Percentiles rank a stretch among this genome's conserved stretches.
Conservation (phyloP, 23 tunicate species). For the Styela plicata region DNA sequence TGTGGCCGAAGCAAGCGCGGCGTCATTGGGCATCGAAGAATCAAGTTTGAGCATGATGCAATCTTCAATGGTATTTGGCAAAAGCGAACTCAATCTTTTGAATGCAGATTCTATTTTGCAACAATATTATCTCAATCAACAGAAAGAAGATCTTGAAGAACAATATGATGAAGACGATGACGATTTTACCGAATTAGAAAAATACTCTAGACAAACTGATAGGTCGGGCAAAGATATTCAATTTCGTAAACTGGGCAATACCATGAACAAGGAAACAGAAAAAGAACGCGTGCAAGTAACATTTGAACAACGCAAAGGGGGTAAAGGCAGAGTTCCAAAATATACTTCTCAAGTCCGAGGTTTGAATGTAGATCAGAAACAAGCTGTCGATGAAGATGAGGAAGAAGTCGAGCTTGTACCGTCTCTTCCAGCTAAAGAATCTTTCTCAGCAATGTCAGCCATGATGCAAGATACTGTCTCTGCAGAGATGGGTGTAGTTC, state of each 20-base stretch:
- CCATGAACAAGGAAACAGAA: background rate
- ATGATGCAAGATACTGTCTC: background rate
- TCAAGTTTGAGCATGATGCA: background rate
- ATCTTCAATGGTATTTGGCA: background rate
- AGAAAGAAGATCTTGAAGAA: background rate
- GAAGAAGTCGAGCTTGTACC: background rate
- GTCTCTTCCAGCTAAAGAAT: background rate
- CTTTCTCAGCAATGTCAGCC: slow-evolving; percentile 12
- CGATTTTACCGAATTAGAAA: background rate
- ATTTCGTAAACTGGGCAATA: slow-evolving; percentile 21
- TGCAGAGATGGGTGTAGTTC: background rate
- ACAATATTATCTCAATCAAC: background rate
- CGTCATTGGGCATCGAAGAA: background rate
- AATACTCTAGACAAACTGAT: background rate
- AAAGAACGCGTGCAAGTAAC: background rate
- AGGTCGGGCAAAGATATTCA: background rate
- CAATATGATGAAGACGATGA: background rate
- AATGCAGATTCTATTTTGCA: background rate
- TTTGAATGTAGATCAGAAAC: background rate
- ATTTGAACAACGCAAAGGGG: background rate
- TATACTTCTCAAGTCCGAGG: background rate
- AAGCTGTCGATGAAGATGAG: background rate
- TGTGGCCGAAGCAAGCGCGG: background rate
- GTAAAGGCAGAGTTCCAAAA: background rate
- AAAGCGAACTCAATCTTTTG: background rate